These are phyloP conservation scores for Magallana angulata DNA, from an alignment of 1,140 invertebrate genomes.

Conservation along the genomic window DNA sequence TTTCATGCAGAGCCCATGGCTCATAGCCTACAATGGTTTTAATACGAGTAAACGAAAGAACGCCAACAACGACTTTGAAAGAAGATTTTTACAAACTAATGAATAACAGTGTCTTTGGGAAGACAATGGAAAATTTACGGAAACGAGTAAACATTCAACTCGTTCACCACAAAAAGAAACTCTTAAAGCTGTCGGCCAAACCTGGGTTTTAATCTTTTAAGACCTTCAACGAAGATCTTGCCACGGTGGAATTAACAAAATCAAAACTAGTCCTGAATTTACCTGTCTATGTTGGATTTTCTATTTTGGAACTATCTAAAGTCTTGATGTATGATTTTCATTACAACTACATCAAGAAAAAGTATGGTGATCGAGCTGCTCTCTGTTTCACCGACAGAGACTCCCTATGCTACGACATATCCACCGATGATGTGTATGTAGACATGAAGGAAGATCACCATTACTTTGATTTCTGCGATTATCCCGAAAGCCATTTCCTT, in stretches of 20 bases:
- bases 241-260: conserved; percentile 37
- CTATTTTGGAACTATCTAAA: conserved; percentile 66
- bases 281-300: conserved; percentile 67
- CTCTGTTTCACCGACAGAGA: conserved; percentile 79
- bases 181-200: conserved; percentile 66
- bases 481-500: conserved; percentile 42
- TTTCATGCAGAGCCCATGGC: conserved; percentile 53
- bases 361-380: conserved; percentile 65
- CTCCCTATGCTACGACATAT: conserved; percentile 75
- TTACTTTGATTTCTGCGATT: conserved; percentile 66
- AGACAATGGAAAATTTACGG: conserved; percentile 72
- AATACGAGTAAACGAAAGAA: conserved; percentile 67
- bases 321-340: conserved; percentile 70
- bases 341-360: conserved; percentile 63
- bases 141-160: conserved; percentile 73
- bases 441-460: conserved; percentile 80
- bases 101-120: conserved; percentile 80
- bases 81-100: conserved; percentile 79
- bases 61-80: conserved; percentile 78
- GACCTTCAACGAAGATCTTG: conserved; percentile 71
- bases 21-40: conserved; percentile 53
- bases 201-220: conserved; percentile 70
- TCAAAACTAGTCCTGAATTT: conserved; percentile 60
- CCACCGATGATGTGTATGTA: conserved; percentile 76
- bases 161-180: conserved; percentile 23